A percentile compares a stretch with the other conserved stretches of the same genome.
These are phyloP conservation scores for Temnothorax longispinosus DNA, from an alignment of 1,140 invertebrate species.

Conservation along the genomic window DNA sequence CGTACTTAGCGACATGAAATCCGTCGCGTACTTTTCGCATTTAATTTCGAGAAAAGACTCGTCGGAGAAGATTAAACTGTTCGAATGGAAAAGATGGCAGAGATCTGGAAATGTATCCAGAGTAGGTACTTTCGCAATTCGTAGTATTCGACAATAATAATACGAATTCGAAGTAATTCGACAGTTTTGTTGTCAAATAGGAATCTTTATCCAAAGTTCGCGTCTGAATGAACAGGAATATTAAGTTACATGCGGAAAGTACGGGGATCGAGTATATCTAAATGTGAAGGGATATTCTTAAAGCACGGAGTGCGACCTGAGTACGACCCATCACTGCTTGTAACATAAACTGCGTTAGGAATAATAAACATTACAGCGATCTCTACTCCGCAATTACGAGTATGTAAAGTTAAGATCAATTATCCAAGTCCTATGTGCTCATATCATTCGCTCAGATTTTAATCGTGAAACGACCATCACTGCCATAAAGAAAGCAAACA, in stretches of 20 bases:
- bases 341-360: conserved; percentile 67
- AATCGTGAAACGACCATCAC: conserved; percentile 25
- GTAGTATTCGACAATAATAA: background rate
- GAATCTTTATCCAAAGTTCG: background rate
- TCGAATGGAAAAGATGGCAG: background rate
- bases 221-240: background rate
- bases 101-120: background rate
- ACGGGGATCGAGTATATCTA: background rate
- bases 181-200: background rate
- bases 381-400: conserved; percentile 47
- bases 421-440: conserved; percentile 58
- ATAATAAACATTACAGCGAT: conserved; percentile 65
- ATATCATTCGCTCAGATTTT: conserved; percentile 68
- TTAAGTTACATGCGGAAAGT: background rate
- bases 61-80: background rate
- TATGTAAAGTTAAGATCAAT: conserved; percentile 63
- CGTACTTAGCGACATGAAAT: conserved; percentile 10
- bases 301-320: background rate
- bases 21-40: background rate
- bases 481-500: conserved; percentile 15
- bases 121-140: background rate
- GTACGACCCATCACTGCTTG: conserved; percentile 35
- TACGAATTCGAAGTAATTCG: background rate
- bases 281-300: background rate
- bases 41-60: background rate